Conservation (phyloP, 2,888 invertebrate species). For the Oligia fasciuncula region DNA sequence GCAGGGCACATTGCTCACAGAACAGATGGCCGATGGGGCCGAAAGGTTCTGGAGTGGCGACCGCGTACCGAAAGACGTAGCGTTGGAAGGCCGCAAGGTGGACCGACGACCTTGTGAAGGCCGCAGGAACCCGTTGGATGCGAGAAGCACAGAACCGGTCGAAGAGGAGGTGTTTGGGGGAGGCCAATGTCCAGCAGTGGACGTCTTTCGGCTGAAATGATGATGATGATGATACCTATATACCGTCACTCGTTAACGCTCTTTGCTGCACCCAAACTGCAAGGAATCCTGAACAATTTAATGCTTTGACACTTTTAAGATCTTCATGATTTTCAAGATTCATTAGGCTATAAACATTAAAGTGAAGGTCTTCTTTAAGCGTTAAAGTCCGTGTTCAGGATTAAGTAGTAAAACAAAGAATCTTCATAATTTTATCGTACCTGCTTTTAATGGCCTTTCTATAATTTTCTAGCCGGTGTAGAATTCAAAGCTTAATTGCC, state of each 20-base stretch:
- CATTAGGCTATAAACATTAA: slow-evolving; percentile 24
- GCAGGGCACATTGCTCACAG: too few species aligned
- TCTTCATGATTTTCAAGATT: slow-evolving; percentile 10
- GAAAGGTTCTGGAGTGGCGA: too few species aligned
- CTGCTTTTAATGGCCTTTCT: slow-evolving; percentile 29
- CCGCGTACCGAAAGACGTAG: too few species aligned
- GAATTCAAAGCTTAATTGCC: slow-evolving; percentile 1
- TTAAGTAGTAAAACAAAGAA: slow-evolving; percentile 34
- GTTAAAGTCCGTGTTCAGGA: slow-evolving; percentile 6
- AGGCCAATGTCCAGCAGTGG: too few species aligned
- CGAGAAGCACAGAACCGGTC: too few species aligned
- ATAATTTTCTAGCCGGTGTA: slow-evolving; percentile 10
- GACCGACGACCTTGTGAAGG: too few species aligned
- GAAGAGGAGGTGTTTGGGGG: too few species aligned
- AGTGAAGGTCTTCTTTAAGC: background rate
- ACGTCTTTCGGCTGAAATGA: too few species aligned
- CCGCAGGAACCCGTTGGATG: too few species aligned
- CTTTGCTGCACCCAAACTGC: background rate
- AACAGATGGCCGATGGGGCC: too few species aligned
- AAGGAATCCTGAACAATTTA: background rate
- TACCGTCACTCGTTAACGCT: background rate
- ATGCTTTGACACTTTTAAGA: background rate
- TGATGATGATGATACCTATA: background rate
- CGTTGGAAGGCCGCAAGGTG: too few species aligned
- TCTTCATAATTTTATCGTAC: slow-evolving; percentile 17